Percentiles rank a stretch among this genome's conserved stretches.
These are phyloP conservation scores for Mastomys coucha DNA, from an alignment of 2,113 vertebrate genomes.

Conservation along the genomic window DNA sequence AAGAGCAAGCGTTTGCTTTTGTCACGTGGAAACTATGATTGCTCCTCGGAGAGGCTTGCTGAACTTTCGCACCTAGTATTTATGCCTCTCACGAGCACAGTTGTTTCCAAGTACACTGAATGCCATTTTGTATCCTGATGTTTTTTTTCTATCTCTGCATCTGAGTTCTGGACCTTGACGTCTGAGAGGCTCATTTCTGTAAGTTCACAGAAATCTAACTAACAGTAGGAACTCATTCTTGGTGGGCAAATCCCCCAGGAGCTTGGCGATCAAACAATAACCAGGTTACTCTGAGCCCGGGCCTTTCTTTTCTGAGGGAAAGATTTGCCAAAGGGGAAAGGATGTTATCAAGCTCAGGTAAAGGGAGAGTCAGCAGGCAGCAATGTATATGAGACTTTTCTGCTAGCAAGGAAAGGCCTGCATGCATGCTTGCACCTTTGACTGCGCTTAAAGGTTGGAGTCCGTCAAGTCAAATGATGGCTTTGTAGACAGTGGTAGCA, in stretches of 20 bases:
- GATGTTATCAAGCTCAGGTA: constrained; percentile 13
- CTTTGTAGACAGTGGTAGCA: neutral
- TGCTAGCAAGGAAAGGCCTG: neutral
- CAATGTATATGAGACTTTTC: neutral
- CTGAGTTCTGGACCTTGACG: constrained; percentile 72
- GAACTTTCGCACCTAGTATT: constrained; percentile 78
- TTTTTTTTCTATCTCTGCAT: constrained; percentile 76
- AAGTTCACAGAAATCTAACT: constrained; percentile 80
- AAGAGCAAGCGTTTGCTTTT: constrained; percentile 72
- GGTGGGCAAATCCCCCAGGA: constrained; percentile 66
- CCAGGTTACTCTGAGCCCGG: constrained; percentile 25
- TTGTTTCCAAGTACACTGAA: constrained; percentile 79
- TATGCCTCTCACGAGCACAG: constrained; percentile 75
- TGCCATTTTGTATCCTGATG: constrained; percentile 73
- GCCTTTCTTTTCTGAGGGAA: constrained; percentile 64
- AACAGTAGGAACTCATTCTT: constrained; percentile 80
- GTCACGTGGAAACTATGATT: constrained; percentile 75
- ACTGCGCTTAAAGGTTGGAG: neutral
- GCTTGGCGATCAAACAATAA: constrained; percentile 58
- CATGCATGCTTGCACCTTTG: neutral
- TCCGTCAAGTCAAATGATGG: neutral
- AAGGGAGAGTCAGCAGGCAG: neutral
- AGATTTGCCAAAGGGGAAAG: constrained; percentile 32
- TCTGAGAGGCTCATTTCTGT: constrained; percentile 77
- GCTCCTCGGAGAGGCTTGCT: constrained; percentile 76